Evolutionary conservation across 2,113 vertebrate species (phyloP), one percentile per base, ranked within the genome.

Genomic region (Axis porcinus): DNA sequence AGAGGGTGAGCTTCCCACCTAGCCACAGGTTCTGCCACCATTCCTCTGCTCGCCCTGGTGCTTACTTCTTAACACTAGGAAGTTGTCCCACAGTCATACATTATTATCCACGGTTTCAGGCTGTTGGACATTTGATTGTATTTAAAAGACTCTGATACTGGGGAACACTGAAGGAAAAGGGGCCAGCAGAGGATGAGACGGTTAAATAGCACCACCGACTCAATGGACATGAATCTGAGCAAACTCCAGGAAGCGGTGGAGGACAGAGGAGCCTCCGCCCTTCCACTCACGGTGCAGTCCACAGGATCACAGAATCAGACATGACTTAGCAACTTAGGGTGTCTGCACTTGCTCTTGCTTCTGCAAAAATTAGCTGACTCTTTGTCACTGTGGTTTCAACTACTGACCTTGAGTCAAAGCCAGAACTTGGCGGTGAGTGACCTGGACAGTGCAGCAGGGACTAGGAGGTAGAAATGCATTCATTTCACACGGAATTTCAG

Each of bases 11-110:
- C 57, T 33, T 64, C 60, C 83, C 93, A 97, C 96, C 96, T 94
- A 67, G n/a, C 60, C 16, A 70, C 98, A 98, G 94, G 91, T 97
- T 98, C 93, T 96, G 95, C 94, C 79, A 79, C 94, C 2, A 67
- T 86, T 33, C 30, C 54, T 52, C 58, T 1, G 83, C 89, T 33
- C 4, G 82, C 83, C 17, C 0, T 70, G 67, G n/a, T 70, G 67
- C 23, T 70, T 23, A 40, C n/a, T 40, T 40, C 67, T 23, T 70
- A 40, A 17, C n/a, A 40, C 67, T 40, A 70, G 10, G n/a, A 40
- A 40, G 19, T 70, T 40, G 19, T 70, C 67, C 67, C 21, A 19
- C 10, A 70, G 19, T 70, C n/a, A 40, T 70, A 70, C n/a, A 40
- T 70, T 40, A 70, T 40, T 70, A 70, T 23, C n/a, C 67, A 70